Evolutionary conservation across 2,888 invertebrate genomes (phyloP).

Genomic region (Dicycla oo): DNA sequence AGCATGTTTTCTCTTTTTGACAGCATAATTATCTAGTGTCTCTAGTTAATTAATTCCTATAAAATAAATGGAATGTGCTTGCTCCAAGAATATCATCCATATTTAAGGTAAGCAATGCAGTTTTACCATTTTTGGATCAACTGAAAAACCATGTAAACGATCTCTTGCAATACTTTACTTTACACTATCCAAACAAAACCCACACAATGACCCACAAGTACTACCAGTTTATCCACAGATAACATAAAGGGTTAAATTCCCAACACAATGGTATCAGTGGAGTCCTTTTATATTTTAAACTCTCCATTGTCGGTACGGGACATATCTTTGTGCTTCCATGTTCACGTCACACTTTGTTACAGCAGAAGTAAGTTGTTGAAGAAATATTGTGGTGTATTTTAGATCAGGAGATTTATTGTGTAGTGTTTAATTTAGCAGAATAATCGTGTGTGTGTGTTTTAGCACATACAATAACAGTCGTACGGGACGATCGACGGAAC

Average conservation of each 20-base stretch:
- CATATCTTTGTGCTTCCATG: conserved; percentile 26
- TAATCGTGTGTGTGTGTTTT: no score
- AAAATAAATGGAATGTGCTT: not conserved
- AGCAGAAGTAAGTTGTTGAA: conserved; percentile 2
- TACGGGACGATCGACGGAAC: no score
- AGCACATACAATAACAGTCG: no score
- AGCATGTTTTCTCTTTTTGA: not conserved
- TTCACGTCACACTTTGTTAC: conserved; percentile 14
- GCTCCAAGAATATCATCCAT: not conserved
- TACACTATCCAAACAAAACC: conserved; percentile 12
- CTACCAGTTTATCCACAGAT: conserved; percentile 25
- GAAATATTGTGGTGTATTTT: not conserved
- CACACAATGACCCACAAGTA: conserved; percentile 14
- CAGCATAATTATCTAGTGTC: not conserved
- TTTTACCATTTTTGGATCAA: not conserved
- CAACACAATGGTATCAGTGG: conserved; percentile 35
- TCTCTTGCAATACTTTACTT: not conserved
- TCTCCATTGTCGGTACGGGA: conserved; percentile 25
- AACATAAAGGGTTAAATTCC: conserved; percentile 27
- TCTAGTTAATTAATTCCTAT: not conserved
- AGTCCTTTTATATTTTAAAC: conserved; percentile 36
- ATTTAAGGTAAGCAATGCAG: not conserved
- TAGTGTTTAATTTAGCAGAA: not conserved
- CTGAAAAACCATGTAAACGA: not conserved
- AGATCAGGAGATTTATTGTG: not conserved